phyloP scores from a whole-genome alignment of 2,888 invertebrate species.

The Ichneumoninae sp. region DNA sequence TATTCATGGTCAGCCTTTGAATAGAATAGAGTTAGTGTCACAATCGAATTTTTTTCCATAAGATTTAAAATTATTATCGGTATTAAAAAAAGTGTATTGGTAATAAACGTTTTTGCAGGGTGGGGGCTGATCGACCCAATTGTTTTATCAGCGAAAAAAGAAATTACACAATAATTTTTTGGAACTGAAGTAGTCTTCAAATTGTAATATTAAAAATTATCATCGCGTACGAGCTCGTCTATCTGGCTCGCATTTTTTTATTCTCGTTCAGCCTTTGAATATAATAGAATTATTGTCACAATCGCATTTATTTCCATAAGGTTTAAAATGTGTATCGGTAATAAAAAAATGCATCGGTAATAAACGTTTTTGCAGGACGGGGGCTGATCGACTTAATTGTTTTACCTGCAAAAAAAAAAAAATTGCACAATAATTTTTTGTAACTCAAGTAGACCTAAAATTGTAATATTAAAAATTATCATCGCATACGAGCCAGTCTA shows the following conservation, averaged over 20 bases:
- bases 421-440: no score
- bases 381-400: no score
- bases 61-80: no score
- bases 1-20: background rate
- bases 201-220: background rate
- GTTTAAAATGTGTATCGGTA: background rate
- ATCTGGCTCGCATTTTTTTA: background rate
- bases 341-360: background rate
- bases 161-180: no score
- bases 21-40: no score
- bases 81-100: no score
- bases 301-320: background rate
- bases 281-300: conserved; percentile 18
- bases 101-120: no score
- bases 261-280: background rate
- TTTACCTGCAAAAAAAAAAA: no score
- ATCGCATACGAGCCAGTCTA: conserved; percentile 1
- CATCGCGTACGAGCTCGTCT: background rate
- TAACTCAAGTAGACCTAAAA: background rate
- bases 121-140: no score
- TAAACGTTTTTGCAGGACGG: background rate
- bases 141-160: no score
- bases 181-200: background rate
- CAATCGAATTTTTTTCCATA: no score
- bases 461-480: background rate